phyloP scores from a whole-genome alignment of 2,888 invertebrate genomes.

The Stratiomys singularior region DNA sequence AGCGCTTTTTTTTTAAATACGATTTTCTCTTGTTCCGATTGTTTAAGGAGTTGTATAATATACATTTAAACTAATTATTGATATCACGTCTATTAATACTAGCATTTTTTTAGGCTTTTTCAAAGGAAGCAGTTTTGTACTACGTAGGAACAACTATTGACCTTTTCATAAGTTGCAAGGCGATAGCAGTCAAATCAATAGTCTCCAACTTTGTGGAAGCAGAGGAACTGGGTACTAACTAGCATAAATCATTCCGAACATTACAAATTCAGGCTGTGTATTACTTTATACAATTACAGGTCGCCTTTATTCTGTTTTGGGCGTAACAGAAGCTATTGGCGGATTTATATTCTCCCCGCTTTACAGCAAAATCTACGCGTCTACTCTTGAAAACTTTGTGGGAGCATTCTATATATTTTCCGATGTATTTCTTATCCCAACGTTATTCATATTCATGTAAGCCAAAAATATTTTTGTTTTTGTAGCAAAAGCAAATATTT shows the following conservation, averaged over 20 bases:
- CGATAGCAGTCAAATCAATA: conserved; percentile 64
- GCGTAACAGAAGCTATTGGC: conserved; percentile 63
- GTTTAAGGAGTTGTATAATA: no score
- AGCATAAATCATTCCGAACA: not conserved
- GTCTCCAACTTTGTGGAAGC: conserved; percentile 62
- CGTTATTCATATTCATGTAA: conserved; percentile 64
- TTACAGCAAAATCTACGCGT: conserved; percentile 61
- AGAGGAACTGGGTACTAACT: conserved; percentile 60
- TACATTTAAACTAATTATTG: no score
- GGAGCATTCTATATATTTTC: conserved; percentile 64
- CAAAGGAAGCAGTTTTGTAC: conserved; percentile 58
- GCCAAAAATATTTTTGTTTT: conserved; percentile 45
- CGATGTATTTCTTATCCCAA: conserved; percentile 63
- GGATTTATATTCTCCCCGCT: conserved; percentile 63
- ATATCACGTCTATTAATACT: no score
- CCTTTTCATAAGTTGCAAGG: conserved; percentile 62
- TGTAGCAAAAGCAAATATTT: not conserved
- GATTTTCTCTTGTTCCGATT: no score
- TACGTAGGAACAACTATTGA: conserved; percentile 62
- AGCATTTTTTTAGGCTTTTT: conserved; percentile 58
- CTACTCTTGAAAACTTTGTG: conserved; percentile 61
- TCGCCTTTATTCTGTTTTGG: conserved; percentile 59
- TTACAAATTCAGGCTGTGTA: not conserved
- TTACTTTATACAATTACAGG: conserved; percentile 41
- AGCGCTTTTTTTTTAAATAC: not conserved